phyloP scores from a whole-genome alignment of 2,888 invertebrate genomes.

The Drosophila paranaensis region DNA sequence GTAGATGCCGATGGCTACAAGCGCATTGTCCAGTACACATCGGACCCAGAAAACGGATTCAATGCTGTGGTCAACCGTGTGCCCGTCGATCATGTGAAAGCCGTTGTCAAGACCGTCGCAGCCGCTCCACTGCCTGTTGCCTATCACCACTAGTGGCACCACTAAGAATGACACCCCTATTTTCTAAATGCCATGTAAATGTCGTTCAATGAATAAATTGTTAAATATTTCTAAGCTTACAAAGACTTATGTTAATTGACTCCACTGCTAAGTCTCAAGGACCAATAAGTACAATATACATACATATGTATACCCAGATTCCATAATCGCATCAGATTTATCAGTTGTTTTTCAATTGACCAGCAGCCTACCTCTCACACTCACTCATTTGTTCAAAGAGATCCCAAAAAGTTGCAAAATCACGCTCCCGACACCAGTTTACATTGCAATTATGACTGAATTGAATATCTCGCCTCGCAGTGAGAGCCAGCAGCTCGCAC shows the following conservation, averaged over 20 bases:
- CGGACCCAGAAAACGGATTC: conserved; percentile 83
- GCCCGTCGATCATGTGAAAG: conserved; percentile 66
- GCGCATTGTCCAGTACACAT: conserved; percentile 82
- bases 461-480: conserved; percentile 10
- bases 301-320: too few species aligned
- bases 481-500: not conserved
- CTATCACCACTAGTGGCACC: conserved; percentile 55
- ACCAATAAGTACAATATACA: too few species aligned
- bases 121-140: conserved; percentile 42
- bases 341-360: not conserved
- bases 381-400: too few species aligned
- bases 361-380: not conserved
- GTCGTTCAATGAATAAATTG: conserved; percentile 61
- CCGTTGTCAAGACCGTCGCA: conserved; percentile 63
- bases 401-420: too few species aligned
- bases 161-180: conserved; percentile 28
- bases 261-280: not conserved
- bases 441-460: conserved; percentile 31
- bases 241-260: not conserved
- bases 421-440: conserved; percentile 29
- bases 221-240: conserved; percentile 72
- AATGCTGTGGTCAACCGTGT: conserved; percentile 82
- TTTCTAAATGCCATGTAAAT: conserved; percentile 32
- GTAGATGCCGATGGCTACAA: conserved; percentile 84
- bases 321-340: not conserved